phyloP scores from a whole-genome alignment of 2,888 invertebrate genomes.

The Marronus borbonicus region DNA sequence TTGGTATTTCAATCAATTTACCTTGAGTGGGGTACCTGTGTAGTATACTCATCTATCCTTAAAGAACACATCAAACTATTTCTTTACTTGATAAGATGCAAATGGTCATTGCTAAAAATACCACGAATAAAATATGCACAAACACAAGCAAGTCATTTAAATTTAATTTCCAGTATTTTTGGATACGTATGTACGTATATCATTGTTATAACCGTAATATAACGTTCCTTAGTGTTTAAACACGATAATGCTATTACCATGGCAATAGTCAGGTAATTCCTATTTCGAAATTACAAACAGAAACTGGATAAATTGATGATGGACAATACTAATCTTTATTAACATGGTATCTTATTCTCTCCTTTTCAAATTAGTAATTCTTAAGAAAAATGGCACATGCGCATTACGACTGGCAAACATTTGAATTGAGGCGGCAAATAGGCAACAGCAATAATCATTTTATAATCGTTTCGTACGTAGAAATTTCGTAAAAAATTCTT shows the following conservation, averaged over 20 bases:
- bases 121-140: slow-evolving; percentile 40
- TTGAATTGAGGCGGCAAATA: no score
- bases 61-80: slow-evolving; percentile 35
- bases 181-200: background rate
- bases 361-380: no score
- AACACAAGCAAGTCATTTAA: slow-evolving; percentile 24
- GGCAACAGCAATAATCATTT: no score
- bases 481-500: no score
- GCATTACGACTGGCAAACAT: no score
- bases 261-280: background rate
- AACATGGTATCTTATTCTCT: no score
- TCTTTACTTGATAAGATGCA: slow-evolving; percentile 31
- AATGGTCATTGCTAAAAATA: slow-evolving; percentile 39
- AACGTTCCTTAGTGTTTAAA: background rate
- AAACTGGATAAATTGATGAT: no score
- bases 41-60: slow-evolving; percentile 9
- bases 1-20: slow-evolving; percentile 44
- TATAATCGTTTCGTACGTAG: no score
- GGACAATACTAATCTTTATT: no score
- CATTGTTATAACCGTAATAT: background rate
- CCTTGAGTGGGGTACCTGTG: slow-evolving; percentile 16
- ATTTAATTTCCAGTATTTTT: background rate
- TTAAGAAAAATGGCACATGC: no score
- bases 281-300: background rate
- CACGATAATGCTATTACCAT: background rate